Conservation (phyloP, 2,797 vertebrate species). For the Diceros bicornis region DNA sequence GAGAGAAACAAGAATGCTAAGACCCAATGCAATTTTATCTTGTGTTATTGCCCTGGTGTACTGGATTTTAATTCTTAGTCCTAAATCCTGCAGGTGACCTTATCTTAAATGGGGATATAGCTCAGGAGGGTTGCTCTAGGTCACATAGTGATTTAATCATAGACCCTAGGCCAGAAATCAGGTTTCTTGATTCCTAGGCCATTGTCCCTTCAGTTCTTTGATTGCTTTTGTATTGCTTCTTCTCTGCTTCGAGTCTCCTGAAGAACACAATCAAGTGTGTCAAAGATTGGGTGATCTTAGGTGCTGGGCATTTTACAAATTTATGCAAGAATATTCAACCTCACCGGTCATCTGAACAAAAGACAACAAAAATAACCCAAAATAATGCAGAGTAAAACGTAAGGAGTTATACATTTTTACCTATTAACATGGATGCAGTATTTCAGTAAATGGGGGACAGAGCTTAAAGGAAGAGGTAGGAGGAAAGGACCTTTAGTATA, state of each 20-base stretch:
- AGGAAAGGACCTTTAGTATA: constrained; percentile 5
- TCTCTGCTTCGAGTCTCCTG: constrained; percentile 45
- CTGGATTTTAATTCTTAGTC: constrained; percentile 62
- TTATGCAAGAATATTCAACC: constrained; percentile 31
- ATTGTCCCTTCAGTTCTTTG: constrained; percentile 25
- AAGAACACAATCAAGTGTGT: constrained; percentile 27
- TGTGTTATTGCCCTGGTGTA: constrained; percentile 28
- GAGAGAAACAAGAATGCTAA: constrained; percentile 11
- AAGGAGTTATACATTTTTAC: constrained; percentile 37
- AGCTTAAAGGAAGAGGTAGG: constrained; percentile 38
- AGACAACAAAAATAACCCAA: constrained; percentile 24
- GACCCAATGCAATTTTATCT: constrained; percentile 57
- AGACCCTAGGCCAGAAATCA: constrained; percentile 40
- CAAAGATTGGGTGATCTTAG: constrained; percentile 26
- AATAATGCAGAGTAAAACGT: constrained; percentile 51
- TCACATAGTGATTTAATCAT: constrained; percentile 24
- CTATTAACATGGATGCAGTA: neutral
- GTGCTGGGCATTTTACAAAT: constrained; percentile 47
- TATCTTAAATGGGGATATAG: constrained; percentile 38
- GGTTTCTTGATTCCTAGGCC: constrained; percentile 22
- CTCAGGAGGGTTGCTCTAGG: neutral
- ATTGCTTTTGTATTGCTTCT: constrained; percentile 35
- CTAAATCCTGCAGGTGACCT: neutral
- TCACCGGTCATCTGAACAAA: constrained; percentile 31
- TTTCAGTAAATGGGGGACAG: constrained; percentile 1